Conservation (phyloP, 2,113 vertebrate genomes). For the Gymnorhina tibicen region DNA sequence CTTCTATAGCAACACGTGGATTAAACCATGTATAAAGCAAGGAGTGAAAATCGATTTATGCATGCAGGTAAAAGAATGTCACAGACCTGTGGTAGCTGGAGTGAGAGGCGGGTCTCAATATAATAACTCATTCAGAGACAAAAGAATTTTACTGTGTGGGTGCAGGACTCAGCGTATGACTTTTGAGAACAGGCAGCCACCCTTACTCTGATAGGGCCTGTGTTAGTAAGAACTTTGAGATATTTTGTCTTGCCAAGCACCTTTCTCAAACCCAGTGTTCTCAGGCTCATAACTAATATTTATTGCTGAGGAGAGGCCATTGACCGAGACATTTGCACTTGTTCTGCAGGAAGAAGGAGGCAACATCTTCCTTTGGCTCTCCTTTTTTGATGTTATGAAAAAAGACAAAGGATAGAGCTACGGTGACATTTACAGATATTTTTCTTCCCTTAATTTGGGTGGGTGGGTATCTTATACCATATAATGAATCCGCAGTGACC, state of each 20-base stretch:
- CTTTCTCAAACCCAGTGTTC: neutral
- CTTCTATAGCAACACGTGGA: neutral
- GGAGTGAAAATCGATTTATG: neutral
- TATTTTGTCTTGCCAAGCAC: neutral
- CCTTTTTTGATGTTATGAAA: neutral
- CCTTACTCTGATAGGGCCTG: neutral
- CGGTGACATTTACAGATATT: neutral
- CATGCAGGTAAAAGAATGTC: neutral
- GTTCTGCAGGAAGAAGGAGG: neutral
- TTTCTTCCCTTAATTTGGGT: neutral
- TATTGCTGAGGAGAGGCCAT: neutral
- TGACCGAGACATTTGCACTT: neutral
- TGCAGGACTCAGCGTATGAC: neutral
- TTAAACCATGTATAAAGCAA: neutral
- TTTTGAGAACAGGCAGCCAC: neutral
- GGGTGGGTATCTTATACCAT: neutral
- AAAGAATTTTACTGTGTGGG: neutral
- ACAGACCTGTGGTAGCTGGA: neutral
- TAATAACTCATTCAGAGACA: neutral
- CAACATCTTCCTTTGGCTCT: neutral
- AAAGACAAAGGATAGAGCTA: neutral
- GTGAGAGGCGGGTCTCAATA: neutral
- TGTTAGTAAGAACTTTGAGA: neutral
- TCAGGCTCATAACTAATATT: neutral
- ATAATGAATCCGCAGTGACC: neutral